These are phyloP conservation scores for Noctua pronuba DNA, from an alignment of 2,888 invertebrate species.

Conservation along the genomic window DNA sequence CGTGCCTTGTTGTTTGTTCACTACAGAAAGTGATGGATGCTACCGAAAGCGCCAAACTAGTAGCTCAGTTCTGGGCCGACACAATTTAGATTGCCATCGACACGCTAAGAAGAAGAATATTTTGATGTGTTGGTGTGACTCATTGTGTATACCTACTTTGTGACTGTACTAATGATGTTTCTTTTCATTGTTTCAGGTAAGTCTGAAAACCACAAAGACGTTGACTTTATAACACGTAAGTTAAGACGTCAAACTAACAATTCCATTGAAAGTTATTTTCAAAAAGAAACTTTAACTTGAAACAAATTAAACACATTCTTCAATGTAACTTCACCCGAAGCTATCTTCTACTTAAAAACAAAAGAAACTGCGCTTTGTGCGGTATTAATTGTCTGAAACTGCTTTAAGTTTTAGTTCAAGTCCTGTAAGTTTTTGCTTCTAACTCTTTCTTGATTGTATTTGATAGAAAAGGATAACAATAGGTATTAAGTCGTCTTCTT, in stretches of 20 bases:
- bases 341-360: not conserved
- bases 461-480: not conserved
- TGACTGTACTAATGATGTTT: not conserved
- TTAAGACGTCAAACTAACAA: not conserved
- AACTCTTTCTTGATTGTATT: not conserved
- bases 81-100: too few species aligned
- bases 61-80: too few species aligned
- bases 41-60: too few species aligned
- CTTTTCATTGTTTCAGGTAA: constrained; percentile 50
- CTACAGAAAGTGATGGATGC: too few species aligned
- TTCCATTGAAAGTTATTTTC: not conserved
- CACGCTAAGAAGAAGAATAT: too few species aligned
- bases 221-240: constrained; percentile 13
- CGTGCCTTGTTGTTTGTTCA: too few species aligned
- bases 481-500: not conserved
- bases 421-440: not conserved
- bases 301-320: constrained; percentile 2
- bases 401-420: not conserved
- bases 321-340: not conserved
- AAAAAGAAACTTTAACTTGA: not conserved
- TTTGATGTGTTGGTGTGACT: too few species aligned
- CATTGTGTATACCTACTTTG: not conserved
- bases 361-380: not conserved
- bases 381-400: not conserved
- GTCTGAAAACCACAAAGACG: constrained; percentile 2